These are phyloP conservation scores for Drosophila formosana DNA, from an alignment of 2,888 invertebrate genomes.

Conservation along the genomic window DNA sequence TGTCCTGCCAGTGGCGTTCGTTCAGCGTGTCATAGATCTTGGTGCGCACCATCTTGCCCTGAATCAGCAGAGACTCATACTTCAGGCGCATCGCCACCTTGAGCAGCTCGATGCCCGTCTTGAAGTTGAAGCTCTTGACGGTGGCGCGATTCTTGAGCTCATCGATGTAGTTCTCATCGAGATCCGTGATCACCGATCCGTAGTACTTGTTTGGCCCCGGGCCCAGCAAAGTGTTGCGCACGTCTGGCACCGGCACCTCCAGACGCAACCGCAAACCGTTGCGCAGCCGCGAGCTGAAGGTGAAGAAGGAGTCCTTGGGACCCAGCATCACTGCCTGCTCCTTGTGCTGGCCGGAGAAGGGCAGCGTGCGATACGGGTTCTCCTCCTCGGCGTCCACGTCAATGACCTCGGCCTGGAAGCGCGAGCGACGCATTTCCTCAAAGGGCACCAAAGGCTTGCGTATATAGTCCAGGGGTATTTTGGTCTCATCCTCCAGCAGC, in stretches of 20 bases:
- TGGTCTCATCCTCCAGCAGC: slow-evolving; percentile 79
- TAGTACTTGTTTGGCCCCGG: slow-evolving; percentile 62
- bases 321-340: slow-evolving; percentile 74
- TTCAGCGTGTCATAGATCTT: slow-evolving; percentile 82
- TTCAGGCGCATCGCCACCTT: slow-evolving; percentile 83
- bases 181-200: slow-evolving; percentile 82
- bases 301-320: slow-evolving; percentile 82
- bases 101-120: slow-evolving; percentile 72
- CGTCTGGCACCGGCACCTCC: slow-evolving; percentile 77
- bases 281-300: slow-evolving; percentile 80
- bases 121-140: slow-evolving; percentile 80
- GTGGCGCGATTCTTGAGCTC: slow-evolving; percentile 79
- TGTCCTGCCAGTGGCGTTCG: slow-evolving; percentile 78
- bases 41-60: slow-evolving; percentile 81
- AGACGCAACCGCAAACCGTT: slow-evolving; percentile 81
- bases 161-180: slow-evolving; percentile 84
- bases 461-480: slow-evolving; percentile 83
- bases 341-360: slow-evolving; percentile 82
- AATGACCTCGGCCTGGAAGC: slow-evolving; percentile 77
- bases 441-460: slow-evolving; percentile 84
- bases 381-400: slow-evolving; percentile 75
- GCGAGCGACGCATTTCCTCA: slow-evolving; percentile 82
- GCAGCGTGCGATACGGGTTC: slow-evolving; percentile 81
- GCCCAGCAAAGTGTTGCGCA: slow-evolving; percentile 75
- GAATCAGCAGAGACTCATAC: slow-evolving; percentile 82